Conservation (phyloP, 1,140 invertebrate genomes). For the Pachyrhynchus sulphureomaculatus region DNA sequence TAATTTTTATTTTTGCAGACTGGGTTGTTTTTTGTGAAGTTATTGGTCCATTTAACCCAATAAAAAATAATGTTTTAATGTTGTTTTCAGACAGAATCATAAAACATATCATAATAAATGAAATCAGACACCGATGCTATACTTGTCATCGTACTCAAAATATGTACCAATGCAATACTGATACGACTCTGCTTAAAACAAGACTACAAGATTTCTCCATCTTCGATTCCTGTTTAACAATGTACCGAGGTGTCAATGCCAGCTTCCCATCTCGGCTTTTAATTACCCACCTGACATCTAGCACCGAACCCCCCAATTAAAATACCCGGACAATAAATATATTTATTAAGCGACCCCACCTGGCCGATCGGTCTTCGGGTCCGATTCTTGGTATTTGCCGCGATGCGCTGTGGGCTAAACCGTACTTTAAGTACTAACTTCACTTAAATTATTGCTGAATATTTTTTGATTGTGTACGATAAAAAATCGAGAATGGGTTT, state of each 20-base stretch:
- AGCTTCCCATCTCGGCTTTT: conserved; percentile 48
- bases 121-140: too few relatives aligned
- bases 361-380: conserved; percentile 18
- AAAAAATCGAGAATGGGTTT: conserved; percentile 8
- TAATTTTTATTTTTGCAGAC: too few relatives aligned
- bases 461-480: conserved; percentile 29
- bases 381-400: conserved; percentile 25
- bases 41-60: too few relatives aligned
- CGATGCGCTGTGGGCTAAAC: conserved; percentile 8
- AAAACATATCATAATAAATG: too few relatives aligned
- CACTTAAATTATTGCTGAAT: conserved; percentile 26
- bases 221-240: conserved; percentile 43
- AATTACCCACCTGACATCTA: conserved; percentile 51
- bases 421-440: conserved; percentile 22
- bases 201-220: background rate
- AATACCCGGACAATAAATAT: conserved; percentile 49
- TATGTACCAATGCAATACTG: too few relatives aligned
- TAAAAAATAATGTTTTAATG: too few relatives aligned
- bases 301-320: conserved; percentile 51
- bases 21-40: too few relatives aligned
- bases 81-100: too few relatives aligned
- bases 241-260: conserved; percentile 51
- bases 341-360: conserved; percentile 32
- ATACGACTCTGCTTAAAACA: background rate
- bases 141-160: too few relatives aligned